Evolutionary conservation across 2,888 invertebrate species (phyloP).

Genomic region (Amphimallon solstitiale): DNA sequence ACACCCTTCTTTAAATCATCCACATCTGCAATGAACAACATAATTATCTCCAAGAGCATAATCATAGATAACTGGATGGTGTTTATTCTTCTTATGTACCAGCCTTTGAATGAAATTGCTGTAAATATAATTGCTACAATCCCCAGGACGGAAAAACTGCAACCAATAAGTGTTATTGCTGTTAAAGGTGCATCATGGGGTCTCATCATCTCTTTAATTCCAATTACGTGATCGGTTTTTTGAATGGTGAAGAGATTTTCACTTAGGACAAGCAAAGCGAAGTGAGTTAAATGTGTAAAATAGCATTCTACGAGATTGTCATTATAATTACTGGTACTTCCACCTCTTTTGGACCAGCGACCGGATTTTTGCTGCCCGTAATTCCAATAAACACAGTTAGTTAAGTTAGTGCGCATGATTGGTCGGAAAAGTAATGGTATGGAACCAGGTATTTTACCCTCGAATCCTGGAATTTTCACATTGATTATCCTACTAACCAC

Average conservation of each 20-base stretch:
- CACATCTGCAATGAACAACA: constrained; percentile 20
- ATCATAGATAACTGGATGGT: constrained; percentile 24
- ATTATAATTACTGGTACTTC: neutral
- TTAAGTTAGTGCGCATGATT: neutral
- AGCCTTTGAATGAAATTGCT: constrained; percentile 17
- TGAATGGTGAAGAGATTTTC: neutral
- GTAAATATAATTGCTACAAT: constrained; percentile 12
- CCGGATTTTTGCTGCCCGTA: constrained; percentile 16
- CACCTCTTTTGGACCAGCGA: constrained; percentile 27
- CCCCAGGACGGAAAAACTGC: constrained; percentile 28
- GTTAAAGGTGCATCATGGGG: constrained; percentile 13
- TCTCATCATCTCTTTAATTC: neutral
- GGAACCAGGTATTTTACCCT: neutral
- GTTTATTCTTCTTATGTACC: constrained; percentile 28
- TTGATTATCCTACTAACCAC: constrained; percentile 16
- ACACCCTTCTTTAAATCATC: neutral
- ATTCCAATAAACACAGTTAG: constrained; percentile 27
- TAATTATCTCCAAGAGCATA: constrained; percentile 15
- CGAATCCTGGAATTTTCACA: constrained; percentile 6
- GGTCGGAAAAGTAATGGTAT: neutral
- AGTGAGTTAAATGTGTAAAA: constrained; percentile 19
- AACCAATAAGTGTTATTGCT: constrained; percentile 17
- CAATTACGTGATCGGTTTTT: neutral
- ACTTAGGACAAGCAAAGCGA: constrained; percentile 23
- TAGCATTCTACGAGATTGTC: constrained; percentile 6